Evolutionary conservation across 2,113 vertebrate genomes (phyloP).

Genomic region (Microtus montanus): DNA sequence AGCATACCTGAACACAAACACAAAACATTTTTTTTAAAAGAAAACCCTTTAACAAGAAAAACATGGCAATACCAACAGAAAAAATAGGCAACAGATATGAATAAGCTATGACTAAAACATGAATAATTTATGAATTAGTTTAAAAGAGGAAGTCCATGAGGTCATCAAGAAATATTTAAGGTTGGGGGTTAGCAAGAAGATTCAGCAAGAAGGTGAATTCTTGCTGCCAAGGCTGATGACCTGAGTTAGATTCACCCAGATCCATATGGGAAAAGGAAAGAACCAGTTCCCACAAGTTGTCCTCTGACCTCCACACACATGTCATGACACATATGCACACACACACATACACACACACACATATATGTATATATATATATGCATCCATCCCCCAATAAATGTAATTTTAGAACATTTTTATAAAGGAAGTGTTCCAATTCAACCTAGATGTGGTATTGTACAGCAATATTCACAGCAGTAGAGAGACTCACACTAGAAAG

Average conservation of each 20-base stretch:
- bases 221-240: background rate
- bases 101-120: background rate
- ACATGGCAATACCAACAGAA: background rate
- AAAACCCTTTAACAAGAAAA: background rate
- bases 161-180: background rate
- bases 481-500: background rate
- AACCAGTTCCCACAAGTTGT: background rate
- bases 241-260: background rate
- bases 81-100: conserved; percentile 4
- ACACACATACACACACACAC: too few species aligned
- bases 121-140: background rate
- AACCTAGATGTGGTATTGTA: background rate
- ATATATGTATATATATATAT: too few species aligned
- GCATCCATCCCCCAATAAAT: background rate
- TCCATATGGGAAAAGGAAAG: background rate
- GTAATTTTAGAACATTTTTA: background rate
- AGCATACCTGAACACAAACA: background rate
- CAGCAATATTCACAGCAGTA: background rate
- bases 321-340: background rate
- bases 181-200: background rate
- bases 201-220: background rate
- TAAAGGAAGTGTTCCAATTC: background rate
- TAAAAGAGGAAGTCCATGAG: conserved; percentile 21
- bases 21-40: background rate
- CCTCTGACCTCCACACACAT: background rate